Evolutionary conservation across 2,888 invertebrate genomes (phyloP).

Genomic region (Acanthosoma haemorrhoidale): DNA sequence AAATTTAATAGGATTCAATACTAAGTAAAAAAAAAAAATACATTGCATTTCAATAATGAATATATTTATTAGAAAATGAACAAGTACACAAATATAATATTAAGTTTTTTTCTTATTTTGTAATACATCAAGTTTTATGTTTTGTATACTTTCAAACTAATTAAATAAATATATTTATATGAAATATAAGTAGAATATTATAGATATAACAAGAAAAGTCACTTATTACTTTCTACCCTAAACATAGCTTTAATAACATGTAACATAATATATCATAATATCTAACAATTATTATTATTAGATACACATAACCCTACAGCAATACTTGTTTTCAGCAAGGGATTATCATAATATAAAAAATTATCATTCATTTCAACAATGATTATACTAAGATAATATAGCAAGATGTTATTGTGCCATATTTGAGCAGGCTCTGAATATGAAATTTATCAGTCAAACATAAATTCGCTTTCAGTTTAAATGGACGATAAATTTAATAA

Average conservation of each 20-base stretch:
- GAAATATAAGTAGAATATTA: not conserved
- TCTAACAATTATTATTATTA: not conserved
- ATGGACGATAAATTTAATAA: not conserved
- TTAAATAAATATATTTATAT: constrained; percentile 3
- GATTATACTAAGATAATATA: constrained; percentile 2
- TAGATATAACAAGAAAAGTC: not conserved
- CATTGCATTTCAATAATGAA: constrained; percentile 11
- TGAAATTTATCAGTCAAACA: constrained; percentile 6
- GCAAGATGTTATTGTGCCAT: constrained; percentile 10
- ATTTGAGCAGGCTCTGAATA: constrained; percentile 1
- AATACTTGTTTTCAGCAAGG: not conserved
- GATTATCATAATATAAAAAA: not conserved
- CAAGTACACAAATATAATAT: constrained; percentile 11
- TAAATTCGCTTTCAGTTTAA: not conserved
- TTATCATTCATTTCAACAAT: not conserved
- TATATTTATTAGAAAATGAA: constrained; percentile 12
- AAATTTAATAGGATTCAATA: too few relatives aligned
- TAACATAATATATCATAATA: not conserved
- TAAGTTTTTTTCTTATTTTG: not conserved
- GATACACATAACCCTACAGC: not conserved
- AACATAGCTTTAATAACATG: constrained; percentile 5
- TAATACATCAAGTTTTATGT: constrained; percentile 4
- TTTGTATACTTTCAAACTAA: not conserved
- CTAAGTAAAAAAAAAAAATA: not conserved
- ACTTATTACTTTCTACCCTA: constrained; percentile 1